Evolutionary conservation across 2,888 invertebrate species (phyloP).

Genomic region (Rhorus exstirpatorius): DNA sequence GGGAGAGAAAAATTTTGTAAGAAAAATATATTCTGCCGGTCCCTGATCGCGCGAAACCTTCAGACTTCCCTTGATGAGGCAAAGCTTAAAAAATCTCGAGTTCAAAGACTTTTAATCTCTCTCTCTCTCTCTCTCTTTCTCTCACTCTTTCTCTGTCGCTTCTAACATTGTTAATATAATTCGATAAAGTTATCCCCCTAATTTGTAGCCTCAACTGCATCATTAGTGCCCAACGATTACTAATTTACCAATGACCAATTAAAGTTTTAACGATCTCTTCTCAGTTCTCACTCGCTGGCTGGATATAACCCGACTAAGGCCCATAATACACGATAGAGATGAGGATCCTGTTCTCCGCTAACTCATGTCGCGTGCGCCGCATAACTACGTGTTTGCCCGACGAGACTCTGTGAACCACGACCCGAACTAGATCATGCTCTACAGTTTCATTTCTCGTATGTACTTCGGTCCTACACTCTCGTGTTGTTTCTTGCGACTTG

Average conservation of each 20-base stretch:
- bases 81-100: too few relatives aligned
- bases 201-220: constrained; percentile 69
- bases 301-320: constrained; percentile 42
- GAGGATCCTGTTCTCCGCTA: constrained; percentile 50
- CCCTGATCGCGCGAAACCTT: too few relatives aligned
- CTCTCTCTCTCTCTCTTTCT: too few relatives aligned
- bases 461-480: constrained; percentile 12
- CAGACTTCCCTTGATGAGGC: too few relatives aligned
- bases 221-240: constrained; percentile 76
- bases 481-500: background rate
- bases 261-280: constrained; percentile 74
- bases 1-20: too few relatives aligned
- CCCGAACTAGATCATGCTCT: constrained; percentile 72
- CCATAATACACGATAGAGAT: constrained; percentile 42
- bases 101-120: too few relatives aligned
- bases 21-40: too few relatives aligned
- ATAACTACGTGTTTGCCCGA: background rate
- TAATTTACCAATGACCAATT: constrained; percentile 77
- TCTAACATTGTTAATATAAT: constrained; percentile 48
- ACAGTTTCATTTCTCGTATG: constrained; percentile 63
- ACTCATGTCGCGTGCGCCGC: constrained; percentile 56
- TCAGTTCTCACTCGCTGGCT: constrained; percentile 32
- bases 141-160: background rate
- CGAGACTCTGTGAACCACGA: constrained; percentile 42
- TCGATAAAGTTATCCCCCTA: constrained; percentile 68